Evolutionary conservation across 1,140 invertebrate species (phyloP).

Genomic region (Bombus terrestris): DNA sequence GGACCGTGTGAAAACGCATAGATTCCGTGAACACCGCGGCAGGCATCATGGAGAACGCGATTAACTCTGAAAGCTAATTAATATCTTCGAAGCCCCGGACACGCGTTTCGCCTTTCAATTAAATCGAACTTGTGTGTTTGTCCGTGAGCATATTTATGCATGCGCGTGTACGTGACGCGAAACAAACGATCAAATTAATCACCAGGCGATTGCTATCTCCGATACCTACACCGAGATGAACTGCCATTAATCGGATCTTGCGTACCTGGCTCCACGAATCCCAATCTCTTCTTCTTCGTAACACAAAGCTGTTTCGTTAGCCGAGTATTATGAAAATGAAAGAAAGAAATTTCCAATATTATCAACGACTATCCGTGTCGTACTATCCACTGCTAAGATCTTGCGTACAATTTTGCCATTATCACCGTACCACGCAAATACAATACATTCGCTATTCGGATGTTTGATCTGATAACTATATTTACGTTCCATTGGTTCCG

Average conservation of each 20-base stretch:
- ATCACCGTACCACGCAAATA: too few species aligned
- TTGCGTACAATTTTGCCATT: too few species aligned
- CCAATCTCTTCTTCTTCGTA: neutral
- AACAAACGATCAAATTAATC: slow-evolving; percentile 75
- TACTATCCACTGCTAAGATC: too few species aligned
- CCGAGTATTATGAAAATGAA: too few species aligned
- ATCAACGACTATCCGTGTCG: too few species aligned
- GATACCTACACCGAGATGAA: slow-evolving; percentile 50
- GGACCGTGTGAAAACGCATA: slow-evolving; percentile 43
- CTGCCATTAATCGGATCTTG: neutral
- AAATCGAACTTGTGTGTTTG: slow-evolving; percentile 47
- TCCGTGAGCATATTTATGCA: slow-evolving; percentile 34
- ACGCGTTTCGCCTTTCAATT: slow-evolving; percentile 65
- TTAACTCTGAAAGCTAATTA: slow-evolving; percentile 72
- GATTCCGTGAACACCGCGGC: slow-evolving; percentile 23
- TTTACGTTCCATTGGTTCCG: too few species aligned
- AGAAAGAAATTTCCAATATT: too few species aligned
- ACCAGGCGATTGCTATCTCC: slow-evolving; percentile 61
- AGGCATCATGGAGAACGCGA: slow-evolving; percentile 49
- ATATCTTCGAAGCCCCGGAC: slow-evolving; percentile 58
- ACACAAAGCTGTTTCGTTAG: too few species aligned
- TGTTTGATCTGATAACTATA: too few species aligned
- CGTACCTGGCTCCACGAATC: neutral
- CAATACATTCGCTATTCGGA: too few species aligned
- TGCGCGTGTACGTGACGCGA: slow-evolving; percentile 57